A percentile compares a stretch with the other conserved stretches of the same genome.
Evolutionary conservation across 1,140 invertebrate genomes (phyloP).

Genomic region (Apis florea): DNA sequence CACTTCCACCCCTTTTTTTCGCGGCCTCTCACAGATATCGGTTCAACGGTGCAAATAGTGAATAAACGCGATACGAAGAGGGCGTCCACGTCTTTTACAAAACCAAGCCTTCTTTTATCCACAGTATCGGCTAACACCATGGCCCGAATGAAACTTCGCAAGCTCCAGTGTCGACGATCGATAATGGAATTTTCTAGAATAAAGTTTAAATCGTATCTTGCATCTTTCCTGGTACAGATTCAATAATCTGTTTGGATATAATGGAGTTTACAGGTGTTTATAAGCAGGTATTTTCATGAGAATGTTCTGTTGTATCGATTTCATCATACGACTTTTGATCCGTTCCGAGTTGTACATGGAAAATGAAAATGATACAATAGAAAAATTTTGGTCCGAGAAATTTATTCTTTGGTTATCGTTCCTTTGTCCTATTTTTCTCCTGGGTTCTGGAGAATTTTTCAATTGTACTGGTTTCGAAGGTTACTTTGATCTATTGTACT

Average conservation of each 20-base stretch:
- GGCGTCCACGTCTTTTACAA: neutral
- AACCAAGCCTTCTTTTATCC: constrained; percentile 2
- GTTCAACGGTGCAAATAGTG: constrained; percentile 30
- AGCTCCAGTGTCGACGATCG: neutral
- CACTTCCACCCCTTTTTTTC: too few species aligned
- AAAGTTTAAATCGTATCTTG: constrained; percentile 8
- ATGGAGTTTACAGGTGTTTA: neutral
- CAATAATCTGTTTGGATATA: neutral
- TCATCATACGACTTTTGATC: neutral
- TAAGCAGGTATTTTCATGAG: neutral
- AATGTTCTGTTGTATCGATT: neutral
- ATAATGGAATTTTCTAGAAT: constrained; percentile 36
- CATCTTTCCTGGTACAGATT: constrained; percentile 1
- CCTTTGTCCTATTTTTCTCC: neutral
- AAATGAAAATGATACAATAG: neutral
- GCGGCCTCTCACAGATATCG: neutral
- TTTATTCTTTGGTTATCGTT: neutral
- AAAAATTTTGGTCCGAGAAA: neutral
- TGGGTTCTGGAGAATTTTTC: neutral
- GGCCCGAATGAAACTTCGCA: neutral
- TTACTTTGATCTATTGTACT: neutral
- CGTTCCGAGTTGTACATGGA: neutral
- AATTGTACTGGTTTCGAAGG: neutral
- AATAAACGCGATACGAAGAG: constrained; percentile 44
- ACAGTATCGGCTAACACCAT: neutral